A percentile compares a stretch with the other conserved stretches of the same genome.
These are phyloP conservation scores for Albula goreensis DNA, from an alignment of 2,113 vertebrate species.

Conservation along the genomic window DNA sequence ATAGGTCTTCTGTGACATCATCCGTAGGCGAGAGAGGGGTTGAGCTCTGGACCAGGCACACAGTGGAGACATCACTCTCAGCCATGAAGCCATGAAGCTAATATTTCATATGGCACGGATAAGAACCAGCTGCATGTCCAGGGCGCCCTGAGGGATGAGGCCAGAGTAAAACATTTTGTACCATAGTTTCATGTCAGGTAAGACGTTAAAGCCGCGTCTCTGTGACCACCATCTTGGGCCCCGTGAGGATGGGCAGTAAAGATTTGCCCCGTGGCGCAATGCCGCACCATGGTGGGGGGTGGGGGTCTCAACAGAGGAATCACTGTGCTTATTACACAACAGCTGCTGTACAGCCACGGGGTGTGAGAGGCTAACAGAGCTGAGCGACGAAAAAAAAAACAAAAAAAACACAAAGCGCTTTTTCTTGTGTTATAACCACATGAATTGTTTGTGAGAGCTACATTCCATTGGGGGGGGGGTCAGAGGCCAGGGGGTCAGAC, in stretches of 20 bases:
- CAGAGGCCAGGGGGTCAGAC: slow-evolving; percentile 12
- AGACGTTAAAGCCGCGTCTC: no score
- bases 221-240: no score
- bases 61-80: not conserved
- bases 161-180: no score
- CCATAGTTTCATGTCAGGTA: no score
- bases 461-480: not conserved
- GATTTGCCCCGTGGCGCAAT: not conserved
- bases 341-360: not conserved
- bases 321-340: not conserved
- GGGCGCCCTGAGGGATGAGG: no score
- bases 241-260: no score
- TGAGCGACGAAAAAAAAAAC: not conserved
- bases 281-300: not conserved
- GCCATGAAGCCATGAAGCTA: not conserved
- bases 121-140: no score
- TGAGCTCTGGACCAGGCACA: not conserved
- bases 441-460: not conserved
- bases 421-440: not conserved
- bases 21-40: not conserved
- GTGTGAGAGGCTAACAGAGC: not conserved
- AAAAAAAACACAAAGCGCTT: not conserved
- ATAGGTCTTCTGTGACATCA: no score
- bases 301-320: not conserved
- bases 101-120: not conserved